Conservation (phyloP, 2,113 vertebrate genomes). For the Ia io region DNA sequence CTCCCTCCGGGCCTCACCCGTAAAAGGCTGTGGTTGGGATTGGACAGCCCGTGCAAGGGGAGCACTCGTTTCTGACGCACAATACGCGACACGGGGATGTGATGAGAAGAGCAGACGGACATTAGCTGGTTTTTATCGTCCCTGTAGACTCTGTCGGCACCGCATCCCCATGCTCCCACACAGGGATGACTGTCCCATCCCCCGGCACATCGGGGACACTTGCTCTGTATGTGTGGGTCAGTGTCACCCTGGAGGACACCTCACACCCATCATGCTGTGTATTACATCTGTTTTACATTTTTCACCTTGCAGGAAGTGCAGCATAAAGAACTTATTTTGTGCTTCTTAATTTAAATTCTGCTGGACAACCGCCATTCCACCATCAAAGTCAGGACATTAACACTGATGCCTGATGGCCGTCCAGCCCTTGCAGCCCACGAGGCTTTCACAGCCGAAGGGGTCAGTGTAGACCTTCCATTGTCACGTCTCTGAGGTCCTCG, state of each 20-base stretch:
- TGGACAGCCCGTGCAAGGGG: background rate
- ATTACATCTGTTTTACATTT: background rate
- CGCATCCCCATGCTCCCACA: no score
- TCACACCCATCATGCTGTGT: background rate
- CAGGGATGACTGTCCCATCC: accelerated
- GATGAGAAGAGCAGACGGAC: background rate
- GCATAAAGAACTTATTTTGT: background rate
- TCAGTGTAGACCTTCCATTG: no score
- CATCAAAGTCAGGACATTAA: background rate
- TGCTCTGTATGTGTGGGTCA: accelerated
- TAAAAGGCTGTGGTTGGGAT: background rate
- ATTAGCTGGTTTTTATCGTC: background rate
- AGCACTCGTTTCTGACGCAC: background rate
- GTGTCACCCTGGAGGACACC: background rate
- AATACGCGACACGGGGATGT: accelerated
- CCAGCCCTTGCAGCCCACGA: accelerated
- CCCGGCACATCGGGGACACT: accelerated
- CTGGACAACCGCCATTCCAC: accelerated
- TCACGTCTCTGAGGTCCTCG: background rate
- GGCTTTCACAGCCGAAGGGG: background rate
- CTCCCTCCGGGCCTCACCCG: background rate
- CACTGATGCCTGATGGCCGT: background rate
- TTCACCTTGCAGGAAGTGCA: background rate
- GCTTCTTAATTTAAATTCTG: background rate
- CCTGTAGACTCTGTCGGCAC: background rate